phyloP scores from a whole-genome alignment of 2,888 invertebrate species.

The Patella depressa region DNA sequence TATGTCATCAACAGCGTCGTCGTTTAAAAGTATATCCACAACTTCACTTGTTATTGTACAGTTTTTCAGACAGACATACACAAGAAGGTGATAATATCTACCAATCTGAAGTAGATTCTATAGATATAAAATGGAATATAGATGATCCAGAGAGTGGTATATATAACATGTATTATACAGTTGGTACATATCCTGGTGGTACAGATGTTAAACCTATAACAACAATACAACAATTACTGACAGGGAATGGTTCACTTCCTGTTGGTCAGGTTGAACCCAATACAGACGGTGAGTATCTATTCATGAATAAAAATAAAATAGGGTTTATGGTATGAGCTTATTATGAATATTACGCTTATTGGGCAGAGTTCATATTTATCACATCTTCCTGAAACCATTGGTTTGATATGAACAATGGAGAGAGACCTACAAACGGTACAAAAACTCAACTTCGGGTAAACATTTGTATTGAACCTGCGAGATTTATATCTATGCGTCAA shows the following conservation, averaged over 20 bases:
- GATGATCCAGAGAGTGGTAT: conserved; percentile 28
- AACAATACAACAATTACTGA: neutral
- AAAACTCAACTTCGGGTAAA: too few species aligned
- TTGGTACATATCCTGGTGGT: conserved; percentile 41
- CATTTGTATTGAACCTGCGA: too few species aligned
- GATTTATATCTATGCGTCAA: neutral
- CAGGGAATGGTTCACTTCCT: conserved; percentile 27
- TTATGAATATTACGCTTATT: neutral
- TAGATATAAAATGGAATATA: conserved; percentile 32
- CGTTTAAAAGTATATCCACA: too few species aligned
- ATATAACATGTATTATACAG: conserved; percentile 23
- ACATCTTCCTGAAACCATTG: too few species aligned
- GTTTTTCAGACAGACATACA: neutral
- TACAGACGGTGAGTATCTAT: conserved; percentile 22
- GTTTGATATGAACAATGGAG: too few species aligned
- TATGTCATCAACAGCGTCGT: too few species aligned
- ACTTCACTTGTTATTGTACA: neutral
- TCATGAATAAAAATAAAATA: too few species aligned
- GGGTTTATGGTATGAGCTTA: neutral
- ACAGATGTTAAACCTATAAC: conserved; percentile 23
- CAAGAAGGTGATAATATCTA: conserved; percentile 19
- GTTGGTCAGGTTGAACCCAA: conserved; percentile 18
- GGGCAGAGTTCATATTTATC: too few species aligned
- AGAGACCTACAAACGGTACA: too few species aligned
- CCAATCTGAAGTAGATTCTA: conserved; percentile 29